Evolutionary conservation across 1,140 invertebrate species (phyloP), one percentile per base, ranked within the genome.

Genomic region (Bombus terrestris): DNA sequence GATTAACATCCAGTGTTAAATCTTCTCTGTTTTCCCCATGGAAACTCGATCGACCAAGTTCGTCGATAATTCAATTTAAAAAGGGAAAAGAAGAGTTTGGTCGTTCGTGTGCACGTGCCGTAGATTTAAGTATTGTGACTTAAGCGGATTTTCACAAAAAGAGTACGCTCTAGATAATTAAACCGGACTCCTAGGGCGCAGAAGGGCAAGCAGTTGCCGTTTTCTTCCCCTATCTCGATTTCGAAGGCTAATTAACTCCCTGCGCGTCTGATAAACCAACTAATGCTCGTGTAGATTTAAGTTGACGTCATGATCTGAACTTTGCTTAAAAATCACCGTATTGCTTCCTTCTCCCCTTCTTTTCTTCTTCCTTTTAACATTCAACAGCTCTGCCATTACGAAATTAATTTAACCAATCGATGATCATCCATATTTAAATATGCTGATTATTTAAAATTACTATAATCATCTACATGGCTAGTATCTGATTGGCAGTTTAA

Each of bases 191-290:
- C 53, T 18, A 35, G 13, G 59, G 59, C 35, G 39, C 43, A 13
- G 62, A 43, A 66, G n/a, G 69, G 64, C 57, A 57, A 62, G 43
- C 64, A 87, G 13, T 72, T 66, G 76, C 1, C 71, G 59, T 53
- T 83, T 89, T 83, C 15, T 80, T 89, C 80, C 69, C 32, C 35
- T 15, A 28, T 25, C 59, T 68, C 75, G 53, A 15, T 59, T 68
- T 32, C 69, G 41, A 59, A 32, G 28, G 25, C 71, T 73, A 89
- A 89, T 89, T 89, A 89, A 89, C 69, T 71, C 57, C n/a, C 53
- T 59, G 68, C 43, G 47, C 35, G 43, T 78, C 28, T 64, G 39
- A 86, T 86, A 82, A 86, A 77, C 47, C 57, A 59, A 9, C n/a
- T 69, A 59, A 47, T 78, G 57, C 62, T 41, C 62, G 59, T 35